Evolutionary conservation across 2,113 vertebrate genomes (phyloP).

Genomic region (Neomonachus schauinslandi): DNA sequence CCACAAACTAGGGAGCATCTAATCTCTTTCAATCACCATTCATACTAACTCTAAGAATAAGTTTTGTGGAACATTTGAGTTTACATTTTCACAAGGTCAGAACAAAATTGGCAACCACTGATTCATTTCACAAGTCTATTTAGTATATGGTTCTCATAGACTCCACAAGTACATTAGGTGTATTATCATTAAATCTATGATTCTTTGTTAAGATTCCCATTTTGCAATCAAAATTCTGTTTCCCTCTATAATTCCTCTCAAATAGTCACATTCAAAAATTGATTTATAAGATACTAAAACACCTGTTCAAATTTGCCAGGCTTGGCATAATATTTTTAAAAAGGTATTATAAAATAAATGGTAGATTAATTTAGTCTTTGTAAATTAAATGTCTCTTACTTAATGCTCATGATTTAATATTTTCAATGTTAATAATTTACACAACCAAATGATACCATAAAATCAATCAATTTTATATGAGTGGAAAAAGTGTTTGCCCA

Average conservation of each 20-base stretch:
- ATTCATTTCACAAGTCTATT: not conserved
- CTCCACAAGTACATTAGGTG: not conserved
- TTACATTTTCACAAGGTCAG: not conserved
- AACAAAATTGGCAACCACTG: not conserved
- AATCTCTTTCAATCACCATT: not conserved
- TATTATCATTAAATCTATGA: not conserved
- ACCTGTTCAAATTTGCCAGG: not conserved
- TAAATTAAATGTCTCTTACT: not conserved
- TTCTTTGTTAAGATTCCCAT: not conserved
- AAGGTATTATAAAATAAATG: not conserved
- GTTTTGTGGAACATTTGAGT: constrained; percentile 8
- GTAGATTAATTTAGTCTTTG: not conserved
- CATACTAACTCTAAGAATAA: not conserved
- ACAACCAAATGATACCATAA: not conserved
- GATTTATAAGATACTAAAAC: not conserved
- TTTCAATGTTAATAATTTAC: not conserved
- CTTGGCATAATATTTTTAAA: not conserved
- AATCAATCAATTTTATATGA: not conserved
- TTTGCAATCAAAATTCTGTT: constrained; percentile 13
- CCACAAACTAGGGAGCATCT: not conserved
- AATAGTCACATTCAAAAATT: not conserved
- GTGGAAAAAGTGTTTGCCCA: not conserved
- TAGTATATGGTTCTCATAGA: not conserved
- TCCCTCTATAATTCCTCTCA: not conserved
- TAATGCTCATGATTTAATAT: constrained; percentile 26